Evolutionary conservation across 2,113 vertebrate genomes (phyloP).

Genomic region (Notarius lentiginosus): DNA sequence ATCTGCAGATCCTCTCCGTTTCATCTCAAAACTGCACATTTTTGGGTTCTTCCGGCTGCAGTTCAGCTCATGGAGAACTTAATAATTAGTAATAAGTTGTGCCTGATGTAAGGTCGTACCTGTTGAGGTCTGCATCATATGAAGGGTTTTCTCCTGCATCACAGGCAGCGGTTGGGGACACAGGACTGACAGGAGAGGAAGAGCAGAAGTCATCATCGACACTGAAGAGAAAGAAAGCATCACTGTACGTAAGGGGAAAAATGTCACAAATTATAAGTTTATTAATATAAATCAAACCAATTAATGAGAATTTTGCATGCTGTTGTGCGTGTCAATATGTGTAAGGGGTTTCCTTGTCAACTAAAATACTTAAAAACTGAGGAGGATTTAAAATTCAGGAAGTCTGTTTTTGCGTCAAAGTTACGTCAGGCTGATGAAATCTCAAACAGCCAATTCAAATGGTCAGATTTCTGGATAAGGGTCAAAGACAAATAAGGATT

Average conservation of each 20-base stretch:
- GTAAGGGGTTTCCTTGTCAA: not conserved
- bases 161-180: slow-evolving; percentile 73
- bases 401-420: no score
- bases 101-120: slow-evolving; percentile 68
- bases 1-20: not conserved
- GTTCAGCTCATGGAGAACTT: not conserved
- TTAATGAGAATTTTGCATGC: no score
- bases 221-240: slow-evolving; percentile 45
- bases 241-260: slow-evolving; percentile 18
- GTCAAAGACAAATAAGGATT: no score
- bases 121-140: slow-evolving; percentile 74
- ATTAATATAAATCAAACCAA: no score
- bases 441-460: no score
- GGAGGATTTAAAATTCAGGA: no score
- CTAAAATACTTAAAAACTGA: not conserved
- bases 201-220: slow-evolving; percentile 68
- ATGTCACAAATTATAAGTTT: no score
- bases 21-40: not conserved
- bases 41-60: not conserved
- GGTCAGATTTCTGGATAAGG: no score
- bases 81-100: not conserved
- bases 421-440: no score
- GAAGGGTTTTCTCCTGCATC: slow-evolving; percentile 78
- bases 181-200: slow-evolving; percentile 71
- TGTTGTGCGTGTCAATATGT: not conserved